These are phyloP conservation scores for Temnothorax longispinosus DNA, from an alignment of 1,140 invertebrate species.

Conservation along the genomic window DNA sequence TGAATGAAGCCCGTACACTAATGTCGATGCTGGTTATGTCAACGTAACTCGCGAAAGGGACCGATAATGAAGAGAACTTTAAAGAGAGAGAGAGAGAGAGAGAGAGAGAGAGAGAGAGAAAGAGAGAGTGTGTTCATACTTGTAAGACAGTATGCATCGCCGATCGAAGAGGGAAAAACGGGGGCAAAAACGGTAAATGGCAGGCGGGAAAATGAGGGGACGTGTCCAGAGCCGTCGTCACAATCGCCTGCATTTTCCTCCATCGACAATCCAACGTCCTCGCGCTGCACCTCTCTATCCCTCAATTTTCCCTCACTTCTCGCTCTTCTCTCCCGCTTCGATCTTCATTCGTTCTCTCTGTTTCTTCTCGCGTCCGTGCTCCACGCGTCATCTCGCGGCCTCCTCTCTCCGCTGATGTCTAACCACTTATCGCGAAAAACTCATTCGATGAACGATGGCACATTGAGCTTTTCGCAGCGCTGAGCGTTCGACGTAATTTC, in stretches of 20 bases:
- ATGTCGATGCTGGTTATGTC: neutral
- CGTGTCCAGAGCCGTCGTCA: conserved; percentile 34
- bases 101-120: neutral
- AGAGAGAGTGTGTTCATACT: neutral
- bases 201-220: conserved; percentile 16
- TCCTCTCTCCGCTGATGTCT: conserved; percentile 25
- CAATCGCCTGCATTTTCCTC: conserved; percentile 47
- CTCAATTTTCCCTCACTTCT: conserved; percentile 45
- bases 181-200: conserved; percentile 18
- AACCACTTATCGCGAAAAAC: conserved; percentile 65
- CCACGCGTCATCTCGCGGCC: conserved; percentile 33
- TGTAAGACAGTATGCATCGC: neutral
- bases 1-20: neutral
- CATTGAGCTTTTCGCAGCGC: conserved; percentile 49
- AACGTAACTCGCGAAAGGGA: neutral
- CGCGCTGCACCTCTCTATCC: conserved; percentile 29
- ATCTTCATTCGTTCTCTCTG: neutral
- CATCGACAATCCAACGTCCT: conserved; percentile 39
- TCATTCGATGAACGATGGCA: conserved; percentile 64
- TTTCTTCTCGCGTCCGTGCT: conserved; percentile 23
- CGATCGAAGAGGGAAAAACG: neutral
- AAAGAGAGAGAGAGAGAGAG: neutral
- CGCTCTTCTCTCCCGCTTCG: neutral
- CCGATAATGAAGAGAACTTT: neutral
- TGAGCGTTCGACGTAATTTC: conserved; percentile 20